Conservation (phyloP, 2,888 invertebrate species). For the Lumbricus terrestris region DNA sequence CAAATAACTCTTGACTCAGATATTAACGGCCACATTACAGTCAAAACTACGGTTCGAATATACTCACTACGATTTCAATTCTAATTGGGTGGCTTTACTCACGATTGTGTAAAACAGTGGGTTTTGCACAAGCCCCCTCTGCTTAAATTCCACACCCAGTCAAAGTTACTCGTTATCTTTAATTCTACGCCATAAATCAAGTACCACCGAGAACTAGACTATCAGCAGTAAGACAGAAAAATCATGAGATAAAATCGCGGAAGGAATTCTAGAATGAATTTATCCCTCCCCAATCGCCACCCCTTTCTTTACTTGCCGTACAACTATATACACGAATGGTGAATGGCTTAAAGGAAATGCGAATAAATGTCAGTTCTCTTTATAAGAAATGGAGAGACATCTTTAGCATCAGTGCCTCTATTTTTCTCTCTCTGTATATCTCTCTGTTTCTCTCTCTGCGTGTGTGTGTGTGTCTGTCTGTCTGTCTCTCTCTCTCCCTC, state of each 20-base stretch:
- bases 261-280: not conserved
- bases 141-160: not conserved
- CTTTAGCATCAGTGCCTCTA: not conserved
- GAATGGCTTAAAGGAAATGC: not conserved
- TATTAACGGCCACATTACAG: not conserved
- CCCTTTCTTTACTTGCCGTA: not conserved
- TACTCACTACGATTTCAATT: too few species aligned
- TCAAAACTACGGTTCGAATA: not conserved
- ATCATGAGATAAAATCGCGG: not conserved
- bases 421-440: not conserved
- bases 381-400: too few species aligned
- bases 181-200: not conserved
- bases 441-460: not conserved
- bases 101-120: not conserved
- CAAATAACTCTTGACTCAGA: too few species aligned
- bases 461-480: not conserved
- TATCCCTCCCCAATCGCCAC: not conserved
- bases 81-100: not conserved
- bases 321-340: not conserved
- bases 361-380: not conserved
- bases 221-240: not conserved
- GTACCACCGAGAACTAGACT: not conserved
- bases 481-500: too few species aligned
- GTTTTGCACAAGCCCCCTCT: too few species aligned
- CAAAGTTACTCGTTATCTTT: not conserved